phyloP scores from a whole-genome alignment of 2,888 invertebrate genomes.

The Clunio marinus region DNA sequence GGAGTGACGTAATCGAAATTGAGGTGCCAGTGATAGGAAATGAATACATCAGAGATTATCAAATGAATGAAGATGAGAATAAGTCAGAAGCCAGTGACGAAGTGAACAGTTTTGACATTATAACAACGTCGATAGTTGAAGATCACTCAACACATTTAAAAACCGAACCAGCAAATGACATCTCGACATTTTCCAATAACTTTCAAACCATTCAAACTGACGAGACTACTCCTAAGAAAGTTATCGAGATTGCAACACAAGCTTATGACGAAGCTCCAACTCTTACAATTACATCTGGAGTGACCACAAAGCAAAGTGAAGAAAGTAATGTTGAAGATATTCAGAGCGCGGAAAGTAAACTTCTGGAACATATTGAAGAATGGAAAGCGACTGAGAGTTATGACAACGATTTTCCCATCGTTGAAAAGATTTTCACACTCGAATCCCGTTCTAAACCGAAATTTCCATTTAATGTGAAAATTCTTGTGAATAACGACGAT shows the following conservation, averaged over 20 bases:
- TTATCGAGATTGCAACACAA: conserved; percentile 2
- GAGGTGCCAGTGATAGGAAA: conserved; percentile 31
- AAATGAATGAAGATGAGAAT: background rate
- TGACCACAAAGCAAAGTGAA: background rate
- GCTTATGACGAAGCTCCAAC: background rate
- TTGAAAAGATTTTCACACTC: conserved; percentile 1
- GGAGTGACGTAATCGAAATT: conserved; percentile 27
- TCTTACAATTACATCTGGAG: no score
- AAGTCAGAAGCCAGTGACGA: background rate
- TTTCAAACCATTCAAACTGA: conserved; percentile 18
- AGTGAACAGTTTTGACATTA: background rate
- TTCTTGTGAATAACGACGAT: conserved; percentile 27
- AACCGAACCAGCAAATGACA: background rate
- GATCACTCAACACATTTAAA: background rate
- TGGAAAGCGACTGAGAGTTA: background rate
- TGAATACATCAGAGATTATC: conserved; percentile 10
- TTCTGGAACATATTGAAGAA: conserved; percentile 30
- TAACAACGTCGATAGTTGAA: background rate
- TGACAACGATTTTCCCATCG: background rate
- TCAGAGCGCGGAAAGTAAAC: conserved; percentile 19
- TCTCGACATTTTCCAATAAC: conserved; percentile 10
- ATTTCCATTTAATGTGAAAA: conserved; percentile 24
- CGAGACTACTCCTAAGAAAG: background rate
- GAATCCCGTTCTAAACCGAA: background rate
- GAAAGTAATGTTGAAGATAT: background rate